These are phyloP conservation scores for Petroica traversi DNA, from an alignment of 2,113 vertebrate genomes.

Conservation along the genomic window DNA sequence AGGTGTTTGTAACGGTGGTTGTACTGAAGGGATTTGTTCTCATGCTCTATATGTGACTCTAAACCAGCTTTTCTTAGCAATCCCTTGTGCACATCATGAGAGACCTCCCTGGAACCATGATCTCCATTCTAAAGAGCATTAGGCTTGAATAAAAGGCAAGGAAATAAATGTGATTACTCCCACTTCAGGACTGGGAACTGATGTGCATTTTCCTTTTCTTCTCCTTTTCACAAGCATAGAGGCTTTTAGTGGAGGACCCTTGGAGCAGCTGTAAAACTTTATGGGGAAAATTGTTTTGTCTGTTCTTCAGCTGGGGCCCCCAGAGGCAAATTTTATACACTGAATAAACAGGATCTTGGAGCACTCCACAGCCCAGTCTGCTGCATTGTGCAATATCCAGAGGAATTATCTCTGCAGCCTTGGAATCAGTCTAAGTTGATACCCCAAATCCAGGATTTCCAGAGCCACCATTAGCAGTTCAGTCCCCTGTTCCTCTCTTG, in stretches of 20 bases:
- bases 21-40: neutral
- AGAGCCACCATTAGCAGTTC: neutral
- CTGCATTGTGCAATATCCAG: neutral
- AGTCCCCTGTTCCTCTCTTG: neutral
- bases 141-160: neutral
- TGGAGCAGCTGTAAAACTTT: neutral
- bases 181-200: neutral
- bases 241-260: neutral
- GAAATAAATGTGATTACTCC: neutral
- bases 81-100: neutral
- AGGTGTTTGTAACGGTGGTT: neutral
- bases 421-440: neutral
- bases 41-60: rapidly evolving
- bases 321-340: neutral
- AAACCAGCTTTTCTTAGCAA: neutral
- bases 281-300: neutral
- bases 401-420: neutral
- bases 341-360: neutral
- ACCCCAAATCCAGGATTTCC: neutral
- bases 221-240: neutral
- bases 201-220: neutral
- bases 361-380: rapidly evolving
- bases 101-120: neutral
- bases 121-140: neutral
- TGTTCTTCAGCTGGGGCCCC: neutral